Percentiles rank a stretch among this genome's conserved stretches.
Evolutionary conservation across 2,113 vertebrate species (phyloP).

Genomic region (Emydocephalus ijimae): DNA sequence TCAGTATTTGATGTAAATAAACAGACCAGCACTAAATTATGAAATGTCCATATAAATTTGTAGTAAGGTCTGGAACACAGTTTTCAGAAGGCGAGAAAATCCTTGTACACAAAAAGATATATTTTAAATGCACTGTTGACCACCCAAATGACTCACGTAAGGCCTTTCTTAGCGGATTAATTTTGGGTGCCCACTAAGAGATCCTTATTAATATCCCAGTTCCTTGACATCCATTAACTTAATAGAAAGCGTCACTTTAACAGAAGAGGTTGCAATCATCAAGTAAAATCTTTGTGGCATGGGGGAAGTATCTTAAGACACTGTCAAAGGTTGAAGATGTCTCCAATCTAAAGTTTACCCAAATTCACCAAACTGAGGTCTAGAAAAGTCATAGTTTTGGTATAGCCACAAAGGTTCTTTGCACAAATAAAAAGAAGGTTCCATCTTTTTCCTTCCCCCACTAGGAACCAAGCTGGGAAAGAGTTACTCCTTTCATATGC

Average conservation of each 20-base stretch:
- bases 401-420: neutral
- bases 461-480: conserved; percentile 2
- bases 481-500: conserved; percentile 14
- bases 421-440: neutral
- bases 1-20: neutral
- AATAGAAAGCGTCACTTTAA: neutral
- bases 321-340: neutral
- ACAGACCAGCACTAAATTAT: neutral
- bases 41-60: neutral
- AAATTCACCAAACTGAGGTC: neutral
- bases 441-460: neutral
- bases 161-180: neutral
- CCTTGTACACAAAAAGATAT: neutral
- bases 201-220: neutral
- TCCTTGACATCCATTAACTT: neutral
- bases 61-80: neutral
- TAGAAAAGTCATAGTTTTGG: neutral
- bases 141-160: neutral
- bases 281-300: neutral
- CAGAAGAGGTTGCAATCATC: neutral
- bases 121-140: neutral
- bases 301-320: neutral
- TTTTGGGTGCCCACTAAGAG: neutral
- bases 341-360: neutral
- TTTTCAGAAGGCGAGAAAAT: neutral